phyloP scores from a whole-genome alignment of 2,113 vertebrate species.

The Emydocephalus ijimae region DNA sequence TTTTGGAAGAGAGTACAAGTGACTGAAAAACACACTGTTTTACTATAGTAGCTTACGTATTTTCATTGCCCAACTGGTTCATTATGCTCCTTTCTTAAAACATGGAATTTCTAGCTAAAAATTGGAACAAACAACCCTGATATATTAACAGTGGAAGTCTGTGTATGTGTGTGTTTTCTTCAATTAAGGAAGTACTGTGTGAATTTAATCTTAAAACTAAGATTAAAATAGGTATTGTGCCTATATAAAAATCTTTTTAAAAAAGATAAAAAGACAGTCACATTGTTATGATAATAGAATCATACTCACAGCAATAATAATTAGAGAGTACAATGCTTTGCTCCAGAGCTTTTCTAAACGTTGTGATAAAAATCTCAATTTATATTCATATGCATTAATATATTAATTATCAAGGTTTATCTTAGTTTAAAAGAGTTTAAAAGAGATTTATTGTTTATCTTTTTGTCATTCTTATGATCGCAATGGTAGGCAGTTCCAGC shows the following conservation, averaged over 20 bases:
- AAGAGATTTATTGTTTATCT: neutral
- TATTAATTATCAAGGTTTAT: constrained; percentile 5
- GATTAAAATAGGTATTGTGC: neutral
- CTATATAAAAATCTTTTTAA: neutral
- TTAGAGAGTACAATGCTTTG: constrained; percentile 28
- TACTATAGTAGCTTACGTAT: neutral
- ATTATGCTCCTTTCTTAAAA: neutral
- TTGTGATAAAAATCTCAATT: constrained; percentile 3
- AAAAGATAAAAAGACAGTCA: neutral
- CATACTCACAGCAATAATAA: constrained; percentile 25
- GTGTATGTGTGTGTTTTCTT: neutral
- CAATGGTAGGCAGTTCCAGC: neutral
- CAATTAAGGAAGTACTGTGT: neutral
- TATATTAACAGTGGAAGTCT: neutral
- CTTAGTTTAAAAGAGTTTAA: constrained; percentile 1
- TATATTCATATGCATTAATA: constrained; percentile 8
- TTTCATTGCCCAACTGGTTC: neutral
- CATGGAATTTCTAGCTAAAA: neutral
- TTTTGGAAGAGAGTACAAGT: neutral
- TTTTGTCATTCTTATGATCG: neutral
- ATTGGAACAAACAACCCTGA: neutral
- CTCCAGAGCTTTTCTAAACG: constrained; percentile 15
- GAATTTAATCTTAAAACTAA: neutral
- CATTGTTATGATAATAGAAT: neutral
- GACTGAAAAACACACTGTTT: neutral